Evolutionary conservation across 2,888 invertebrate genomes (phyloP).

Genomic region (Drosophila mayaguana): DNA sequence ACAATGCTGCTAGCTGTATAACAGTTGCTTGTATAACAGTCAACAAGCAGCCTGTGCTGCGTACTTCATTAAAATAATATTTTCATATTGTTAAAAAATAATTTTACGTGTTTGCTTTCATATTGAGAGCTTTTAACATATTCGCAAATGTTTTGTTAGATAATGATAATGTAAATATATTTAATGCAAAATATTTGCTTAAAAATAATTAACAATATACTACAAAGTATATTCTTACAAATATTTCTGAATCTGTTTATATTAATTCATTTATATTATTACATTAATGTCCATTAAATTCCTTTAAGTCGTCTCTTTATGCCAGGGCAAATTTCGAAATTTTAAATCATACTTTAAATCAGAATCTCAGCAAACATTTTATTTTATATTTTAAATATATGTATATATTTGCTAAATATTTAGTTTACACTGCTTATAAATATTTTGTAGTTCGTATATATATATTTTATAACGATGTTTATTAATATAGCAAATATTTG

Average conservation of each 20-base stretch:
- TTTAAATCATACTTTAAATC: too few species aligned
- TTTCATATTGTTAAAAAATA: constrained; percentile 1
- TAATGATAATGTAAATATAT: neutral
- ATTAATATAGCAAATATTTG: too few species aligned
- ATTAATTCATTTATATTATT: too few species aligned
- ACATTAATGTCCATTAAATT: too few species aligned
- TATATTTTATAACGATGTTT: too few species aligned
- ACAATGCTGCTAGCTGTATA: constrained; percentile 22
- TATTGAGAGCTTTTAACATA: constrained; percentile 4
- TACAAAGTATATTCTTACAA: neutral
- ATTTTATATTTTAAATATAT: too few species aligned
- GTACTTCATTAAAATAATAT: constrained; percentile 4
- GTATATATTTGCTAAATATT: too few species aligned
- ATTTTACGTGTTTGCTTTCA: neutral
- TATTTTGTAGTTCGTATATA: too few species aligned
- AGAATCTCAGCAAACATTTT: too few species aligned
- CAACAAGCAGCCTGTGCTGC: neutral
- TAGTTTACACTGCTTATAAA: too few species aligned
- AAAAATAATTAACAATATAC: neutral
- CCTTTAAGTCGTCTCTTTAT: too few species aligned
- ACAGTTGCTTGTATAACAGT: constrained; percentile 20
- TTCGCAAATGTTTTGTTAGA: neutral
- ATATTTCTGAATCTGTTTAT: neutral
- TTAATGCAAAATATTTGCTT: neutral
- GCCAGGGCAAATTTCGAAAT: too few species aligned